Evolutionary conservation across 1,140 invertebrate species (phyloP), one percentile per base, ranked within the genome.

Genomic region (Megalonaias nervosa): DNA sequence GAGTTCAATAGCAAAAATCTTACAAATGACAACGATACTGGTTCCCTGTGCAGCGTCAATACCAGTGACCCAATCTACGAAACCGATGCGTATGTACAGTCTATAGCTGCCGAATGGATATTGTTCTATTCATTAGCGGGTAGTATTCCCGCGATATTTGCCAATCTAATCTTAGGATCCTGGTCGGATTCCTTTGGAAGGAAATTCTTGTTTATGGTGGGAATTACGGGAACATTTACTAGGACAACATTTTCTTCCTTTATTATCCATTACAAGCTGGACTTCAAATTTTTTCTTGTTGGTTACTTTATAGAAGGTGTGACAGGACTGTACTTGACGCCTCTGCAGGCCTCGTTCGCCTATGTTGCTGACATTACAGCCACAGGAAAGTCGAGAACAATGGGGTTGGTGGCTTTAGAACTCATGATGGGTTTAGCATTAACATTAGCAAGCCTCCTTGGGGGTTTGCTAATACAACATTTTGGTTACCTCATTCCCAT

Each of bases 301-400:
- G 75, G 69, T 15, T 77, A 70, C 31, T 60, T 77, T 11, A 2
- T 77, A 31, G 75, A 77, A 72, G 75, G 75, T 17, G 71, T n/a
- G 38, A 77, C 75, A 2, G 75, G 75, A 64, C 75, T 67, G 31
- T 77, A 71, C 60, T 31, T 62, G 4, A 72, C 69, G 2, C 55
- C 60, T 11, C 17, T 71, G 4, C 75, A 77, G 66, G 75, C 66
- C 13, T 48, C 61, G 57, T 68, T 77, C 17, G 70, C 65, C 26
- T 77, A 77, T 55, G 61, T 56, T 14, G 61, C 64, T 31, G 75
- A 77, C 60, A 60, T 77, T 60, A 77, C 75, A 26, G 38, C 55
- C 6, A 60, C 61, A 5, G 58, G 62, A 11, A 56, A 65, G 31
- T 21, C 66, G 70, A 57, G 75, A 55, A 67, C 70, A 17, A 55